Evolutionary conservation across 2,888 invertebrate genomes (phyloP).

Genomic region (Malthinus seriepunctatus): DNA sequence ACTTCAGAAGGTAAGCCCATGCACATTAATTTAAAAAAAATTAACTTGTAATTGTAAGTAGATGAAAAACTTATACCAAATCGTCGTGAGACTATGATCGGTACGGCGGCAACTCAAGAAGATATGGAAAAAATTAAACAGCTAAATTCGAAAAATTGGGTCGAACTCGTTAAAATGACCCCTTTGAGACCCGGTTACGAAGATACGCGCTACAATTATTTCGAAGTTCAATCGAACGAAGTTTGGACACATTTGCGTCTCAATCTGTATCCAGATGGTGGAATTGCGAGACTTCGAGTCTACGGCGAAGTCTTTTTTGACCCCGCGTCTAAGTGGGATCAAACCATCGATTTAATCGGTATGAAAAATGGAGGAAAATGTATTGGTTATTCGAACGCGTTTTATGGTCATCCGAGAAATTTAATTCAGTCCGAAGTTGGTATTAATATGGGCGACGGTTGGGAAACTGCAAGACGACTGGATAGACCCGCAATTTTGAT

Average conservation of each 20-base stretch:
- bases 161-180: conserved; percentile 60
- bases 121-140: conserved; percentile 55
- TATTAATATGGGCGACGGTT: conserved; percentile 64
- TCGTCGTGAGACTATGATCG: conserved; percentile 54
- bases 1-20: conserved; percentile 54
- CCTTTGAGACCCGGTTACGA: conserved; percentile 60
- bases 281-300: conserved; percentile 63
- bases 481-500: conserved; percentile 63
- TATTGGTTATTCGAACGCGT: conserved; percentile 63
- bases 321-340: conserved; percentile 35
- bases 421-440: conserved; percentile 60
- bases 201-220: conserved; percentile 63
- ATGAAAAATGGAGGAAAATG: conserved; percentile 62
- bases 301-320: conserved; percentile 58
- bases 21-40: not conserved
- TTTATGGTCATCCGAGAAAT: conserved; percentile 67
- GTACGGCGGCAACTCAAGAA: conserved; percentile 56
- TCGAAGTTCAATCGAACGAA: conserved; percentile 58
- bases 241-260: conserved; percentile 63
- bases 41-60: conserved; percentile 35
- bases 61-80: conserved; percentile 57
- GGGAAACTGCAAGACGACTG: conserved; percentile 67
- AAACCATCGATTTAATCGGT: conserved; percentile 58
- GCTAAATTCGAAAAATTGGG: conserved; percentile 60
- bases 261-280: conserved; percentile 68